Evolutionary conservation across 2,797 vertebrate species (phyloP), one percentile per base, ranked within the genome.

Genomic region (Chaenodraco wilsoni): DNA sequence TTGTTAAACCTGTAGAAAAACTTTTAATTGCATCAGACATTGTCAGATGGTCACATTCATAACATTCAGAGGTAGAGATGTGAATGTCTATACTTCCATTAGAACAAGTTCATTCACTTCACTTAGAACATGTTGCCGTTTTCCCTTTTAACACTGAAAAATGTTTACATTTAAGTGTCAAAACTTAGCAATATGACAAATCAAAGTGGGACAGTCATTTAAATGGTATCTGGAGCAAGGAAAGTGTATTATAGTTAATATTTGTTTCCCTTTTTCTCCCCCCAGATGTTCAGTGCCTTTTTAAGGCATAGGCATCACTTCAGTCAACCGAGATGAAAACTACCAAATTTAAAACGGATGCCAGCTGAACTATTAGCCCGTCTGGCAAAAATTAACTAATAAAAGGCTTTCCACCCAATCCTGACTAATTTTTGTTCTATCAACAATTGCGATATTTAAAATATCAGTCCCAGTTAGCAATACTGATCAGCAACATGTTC

Each of bases 21-120:
- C 82, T 65, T 93, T 93, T 94, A 94, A 93, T 93, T 87, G 85
- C 89, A 92, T 89, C 86, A 90, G 78, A 92, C 90, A 92, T 91
- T 73, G 81, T 90, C 84, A 90, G 79, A 81, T 75, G 85, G 84
- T 92, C 90, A 92, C 93, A 94, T 93, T 94, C 91, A 91, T 84
- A 54, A 81, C 76, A 73, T 85, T 90, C 89, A 93, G 93, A 93
- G 93, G 93, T 94, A 94, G 92, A 88, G 65, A 84, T 82, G 79
- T 81, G 79, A 78, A 81, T 59, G 75, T 75, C 62, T 70, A 61
- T 72, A 66, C 68, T 82, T 87, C 74, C 76, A 84, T 73, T 50
- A 66, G 68, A 82, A 84, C 79, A 85, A 69, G 54, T 83, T 87
- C 55, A 73, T 57, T 70, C 80, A 84, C 66, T 82, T 79, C 71